A percentile compares a stretch with the other conserved stretches of the same genome.
Conservation (phyloP, 1,140 invertebrate genomes). For the Eulimnadia texana region DNA sequence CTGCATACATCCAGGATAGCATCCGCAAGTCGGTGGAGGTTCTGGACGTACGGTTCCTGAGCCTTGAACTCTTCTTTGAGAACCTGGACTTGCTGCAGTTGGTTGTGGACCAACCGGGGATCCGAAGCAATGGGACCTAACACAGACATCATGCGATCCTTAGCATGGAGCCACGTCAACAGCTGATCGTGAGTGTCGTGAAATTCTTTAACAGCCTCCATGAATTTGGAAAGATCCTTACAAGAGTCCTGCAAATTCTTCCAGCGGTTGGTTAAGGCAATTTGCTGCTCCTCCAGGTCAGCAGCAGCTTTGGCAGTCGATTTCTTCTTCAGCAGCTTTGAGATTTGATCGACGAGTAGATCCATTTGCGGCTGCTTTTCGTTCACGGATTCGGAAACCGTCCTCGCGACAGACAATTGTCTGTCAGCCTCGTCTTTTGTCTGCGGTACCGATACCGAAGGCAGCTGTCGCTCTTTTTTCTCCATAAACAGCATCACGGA, state of each 20-base stretch:
- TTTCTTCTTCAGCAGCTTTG: constrained; percentile 68
- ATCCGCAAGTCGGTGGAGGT: constrained; percentile 64
- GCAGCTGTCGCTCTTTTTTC: constrained; percentile 62
- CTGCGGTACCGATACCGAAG: constrained; percentile 55
- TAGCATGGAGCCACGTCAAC: constrained; percentile 74
- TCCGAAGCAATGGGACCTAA: constrained; percentile 88
- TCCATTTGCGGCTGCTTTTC: constrained; percentile 83
- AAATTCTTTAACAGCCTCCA: constrained; percentile 85
- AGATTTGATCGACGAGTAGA: constrained; percentile 69
- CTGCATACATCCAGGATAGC: constrained; percentile 54
- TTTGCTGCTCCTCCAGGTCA: constrained; percentile 48
- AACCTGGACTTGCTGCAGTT: constrained; percentile 66
- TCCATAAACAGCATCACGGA: constrained; percentile 61
- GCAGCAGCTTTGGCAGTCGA: constrained; percentile 65
- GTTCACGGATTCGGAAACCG: constrained; percentile 76
- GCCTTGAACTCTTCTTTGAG: constrained; percentile 37
- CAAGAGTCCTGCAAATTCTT: constrained; percentile 67
- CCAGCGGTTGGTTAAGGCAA: constrained; percentile 60
- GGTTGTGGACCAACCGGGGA: constrained; percentile 82
- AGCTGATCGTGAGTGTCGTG: constrained; percentile 75
- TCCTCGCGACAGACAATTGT: constrained; percentile 61
- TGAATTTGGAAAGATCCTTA: constrained; percentile 60
- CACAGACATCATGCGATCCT: constrained; percentile 87
- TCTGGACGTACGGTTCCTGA: constrained; percentile 75
- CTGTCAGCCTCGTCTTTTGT: constrained; percentile 88